Conservation (phyloP, 92 coral and sea anemone genomes). For the Scolanthus callimorphus region DNA sequence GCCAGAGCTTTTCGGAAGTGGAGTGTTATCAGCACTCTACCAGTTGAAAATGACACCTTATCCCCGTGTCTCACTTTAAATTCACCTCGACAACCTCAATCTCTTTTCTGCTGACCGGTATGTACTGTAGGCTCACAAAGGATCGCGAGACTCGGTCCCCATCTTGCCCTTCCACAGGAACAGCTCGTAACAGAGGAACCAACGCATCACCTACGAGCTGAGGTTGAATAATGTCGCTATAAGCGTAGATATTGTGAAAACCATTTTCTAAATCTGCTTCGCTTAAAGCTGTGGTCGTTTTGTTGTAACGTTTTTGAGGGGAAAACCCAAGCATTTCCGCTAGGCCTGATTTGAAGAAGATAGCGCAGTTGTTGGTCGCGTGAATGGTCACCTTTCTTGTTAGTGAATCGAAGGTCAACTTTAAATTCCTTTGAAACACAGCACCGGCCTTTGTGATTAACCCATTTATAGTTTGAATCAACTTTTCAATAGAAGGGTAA, state of each 20-base stretch:
- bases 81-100: slow-evolving; percentile 43
- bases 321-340: slow-evolving; percentile 24
- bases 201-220: slow-evolving; percentile 45
- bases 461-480: slow-evolving; percentile 29
- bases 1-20: slow-evolving; percentile 15
- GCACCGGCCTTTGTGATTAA: neutral
- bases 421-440: slow-evolving; percentile 3
- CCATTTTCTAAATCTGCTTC: slow-evolving; percentile 26
- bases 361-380: slow-evolving; percentile 2
- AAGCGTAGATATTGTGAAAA: slow-evolving; percentile 27
- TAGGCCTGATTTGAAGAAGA: slow-evolving; percentile 9
- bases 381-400: slow-evolving; percentile 27
- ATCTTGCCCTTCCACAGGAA: slow-evolving; percentile 45
- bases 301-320: neutral
- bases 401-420: slow-evolving; percentile 16
- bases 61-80: slow-evolving; percentile 63
- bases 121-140: slow-evolving; percentile 37
- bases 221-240: slow-evolving; percentile 27
- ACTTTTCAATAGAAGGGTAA: slow-evolving; percentile 20
- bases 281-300: slow-evolving; percentile 13
- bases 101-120: slow-evolving; percentile 52
- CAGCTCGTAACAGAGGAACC: slow-evolving; percentile 33
- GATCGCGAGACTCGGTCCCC: slow-evolving; percentile 16
- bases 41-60: slow-evolving; percentile 32
- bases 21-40: slow-evolving; percentile 25